phyloP scores from a whole-genome alignment of 2,113 vertebrate species.

The Odontesthes bonariensis region DNA sequence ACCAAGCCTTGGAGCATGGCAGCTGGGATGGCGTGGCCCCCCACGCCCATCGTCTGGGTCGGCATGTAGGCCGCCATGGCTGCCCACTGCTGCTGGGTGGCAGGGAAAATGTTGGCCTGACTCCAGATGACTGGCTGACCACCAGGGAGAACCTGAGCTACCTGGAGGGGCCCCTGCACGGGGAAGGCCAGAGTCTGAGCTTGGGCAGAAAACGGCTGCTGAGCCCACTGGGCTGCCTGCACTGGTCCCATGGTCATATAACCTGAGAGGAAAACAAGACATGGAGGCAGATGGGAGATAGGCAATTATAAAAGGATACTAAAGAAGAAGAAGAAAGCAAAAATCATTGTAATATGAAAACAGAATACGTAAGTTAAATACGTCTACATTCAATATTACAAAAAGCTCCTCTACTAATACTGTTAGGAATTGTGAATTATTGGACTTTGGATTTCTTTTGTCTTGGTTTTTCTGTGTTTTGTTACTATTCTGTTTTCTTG shows the following conservation, averaged over 20 bases:
- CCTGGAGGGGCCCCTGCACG: slow-evolving; percentile 82
- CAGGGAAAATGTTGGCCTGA: slow-evolving; percentile 94
- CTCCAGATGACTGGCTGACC: slow-evolving; percentile 96
- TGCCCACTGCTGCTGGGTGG: slow-evolving; percentile 95
- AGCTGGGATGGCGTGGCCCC: slow-evolving; percentile 89
- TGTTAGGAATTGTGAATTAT: no score
- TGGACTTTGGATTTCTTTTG: no score
- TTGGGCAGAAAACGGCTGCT: slow-evolving; percentile 91
- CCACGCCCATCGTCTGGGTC: slow-evolving; percentile 91
- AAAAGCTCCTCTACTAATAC: not conserved
- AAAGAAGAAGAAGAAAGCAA: not conserved
- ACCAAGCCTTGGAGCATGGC: slow-evolving; percentile 95
- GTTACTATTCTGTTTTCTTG: no score
- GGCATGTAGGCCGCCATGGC: slow-evolving; percentile 96
- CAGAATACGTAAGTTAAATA: not conserved
- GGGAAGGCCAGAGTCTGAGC: slow-evolving; percentile 92
- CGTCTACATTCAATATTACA: not conserved
- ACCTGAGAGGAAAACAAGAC: slow-evolving; percentile 81
- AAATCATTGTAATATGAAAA: not conserved
- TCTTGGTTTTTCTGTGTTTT: no score
- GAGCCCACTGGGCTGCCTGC: slow-evolving; percentile 96
- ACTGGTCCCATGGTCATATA: slow-evolving; percentile 98
- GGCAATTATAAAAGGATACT: not conserved
- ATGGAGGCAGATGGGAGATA: not conserved
- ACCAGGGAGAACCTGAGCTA: slow-evolving; percentile 94